Base-by-base conservation (phyloP, 2,113 vertebrate species). In the Larimichthys polyactis region DNA sequence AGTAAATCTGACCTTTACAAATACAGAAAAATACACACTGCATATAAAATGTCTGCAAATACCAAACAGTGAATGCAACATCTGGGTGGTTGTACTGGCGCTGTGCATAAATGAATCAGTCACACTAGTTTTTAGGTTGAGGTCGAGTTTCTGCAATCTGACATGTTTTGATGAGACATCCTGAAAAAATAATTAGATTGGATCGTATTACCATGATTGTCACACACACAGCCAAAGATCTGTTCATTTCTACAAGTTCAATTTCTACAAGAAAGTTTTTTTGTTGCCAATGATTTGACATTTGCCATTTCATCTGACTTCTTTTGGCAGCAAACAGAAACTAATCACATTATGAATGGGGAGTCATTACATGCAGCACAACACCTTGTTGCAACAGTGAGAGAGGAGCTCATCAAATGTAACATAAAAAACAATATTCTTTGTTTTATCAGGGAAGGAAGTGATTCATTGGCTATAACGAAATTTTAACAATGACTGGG, bases 1-100 rank as follows among this genome's bases (percentile, higher is more conserved):
- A 81, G 85, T 58, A 91, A 87, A 88, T 80, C 32, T 78, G 81
- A 90, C 81, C 74, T 90, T 89, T 82, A 65, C 19, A 55, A 78
- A 83, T 66, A 65, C 0, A 74, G 17, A 72, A 69, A 78, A 85
- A 77, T 40, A 80, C n/a, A 87, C 85, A 67, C 65, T 82, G 19
- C 72, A 77, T 84, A 81, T 55, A 44, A 66, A 49, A 74, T 66
- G 58, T 40, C n/a, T 22, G 66, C 40, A 63, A 75, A 67, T 63
- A 82, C 8, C 51, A 65, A 46, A 65, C 9, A 75, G 51, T 40
- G 48, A 66, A 54, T 64, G 19, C 24, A 58, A 55, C 59, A 68
- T 59, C 46, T 71, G 62, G 5, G 36, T 66, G 24, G 55, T 51
- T 46, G 14, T 46, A 67, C 16, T 4, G 2, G 15, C 51, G 27